Conservation (phyloP, 2,113 vertebrate genomes). For the Heloderma charlesbogerti region DNA sequence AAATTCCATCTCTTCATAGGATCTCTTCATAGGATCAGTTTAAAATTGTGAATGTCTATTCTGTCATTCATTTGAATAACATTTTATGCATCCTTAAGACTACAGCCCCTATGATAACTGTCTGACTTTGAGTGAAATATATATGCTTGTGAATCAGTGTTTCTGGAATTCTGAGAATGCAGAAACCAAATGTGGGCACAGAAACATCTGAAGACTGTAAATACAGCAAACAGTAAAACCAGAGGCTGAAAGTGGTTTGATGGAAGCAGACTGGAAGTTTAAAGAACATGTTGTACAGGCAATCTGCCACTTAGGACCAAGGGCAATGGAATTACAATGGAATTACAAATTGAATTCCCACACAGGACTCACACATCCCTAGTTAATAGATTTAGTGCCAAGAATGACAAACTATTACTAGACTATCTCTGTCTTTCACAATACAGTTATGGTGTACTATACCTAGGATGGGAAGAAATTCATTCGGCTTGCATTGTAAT, state of each 20-base stretch:
- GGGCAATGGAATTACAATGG: neutral
- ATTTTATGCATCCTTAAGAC: neutral
- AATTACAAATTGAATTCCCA: neutral
- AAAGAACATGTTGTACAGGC: neutral
- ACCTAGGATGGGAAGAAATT: neutral
- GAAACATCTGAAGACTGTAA: too few species aligned
- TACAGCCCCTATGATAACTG: too few species aligned
- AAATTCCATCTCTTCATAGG: neutral
- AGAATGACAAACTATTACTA: slow-evolving; percentile 34
- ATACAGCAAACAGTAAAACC: too few species aligned
- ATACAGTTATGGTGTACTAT: slow-evolving; percentile 16
- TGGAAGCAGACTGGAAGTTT: neutral
- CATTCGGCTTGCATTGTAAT: too few species aligned
- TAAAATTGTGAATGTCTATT: neutral
- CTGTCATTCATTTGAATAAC: neutral
- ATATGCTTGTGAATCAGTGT: too few species aligned
- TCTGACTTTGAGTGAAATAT: too few species aligned
- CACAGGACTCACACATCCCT: neutral
- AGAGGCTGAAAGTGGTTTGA: too few species aligned
- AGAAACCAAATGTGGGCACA: too few species aligned
- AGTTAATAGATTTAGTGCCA: slow-evolving; percentile 29
- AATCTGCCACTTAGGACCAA: neutral
- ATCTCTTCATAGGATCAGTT: neutral
- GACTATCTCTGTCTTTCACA: neutral
- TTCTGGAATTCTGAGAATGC: too few species aligned